Evolutionary conservation across 2,888 invertebrate species (phyloP).

Genomic region (Tolmerus cingulatus): DNA sequence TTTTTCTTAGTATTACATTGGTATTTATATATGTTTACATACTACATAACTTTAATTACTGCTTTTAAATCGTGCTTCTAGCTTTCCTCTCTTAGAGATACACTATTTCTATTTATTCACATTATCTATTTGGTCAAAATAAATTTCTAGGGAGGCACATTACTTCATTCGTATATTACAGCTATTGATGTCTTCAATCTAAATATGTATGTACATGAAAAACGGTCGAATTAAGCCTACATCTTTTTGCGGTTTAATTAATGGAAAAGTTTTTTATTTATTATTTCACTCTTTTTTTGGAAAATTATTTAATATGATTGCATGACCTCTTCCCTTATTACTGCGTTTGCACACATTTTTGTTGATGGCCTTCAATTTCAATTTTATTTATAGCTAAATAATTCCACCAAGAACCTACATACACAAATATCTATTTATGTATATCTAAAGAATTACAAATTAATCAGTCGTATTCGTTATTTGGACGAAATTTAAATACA

Average conservation of each 20-base stretch:
- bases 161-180: not conserved
- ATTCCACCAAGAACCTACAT: not conserved
- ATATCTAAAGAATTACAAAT: not conserved
- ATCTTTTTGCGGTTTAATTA: no score
- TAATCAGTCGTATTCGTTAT: not conserved
- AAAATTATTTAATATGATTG: not conserved
- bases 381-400: not conserved
- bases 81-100: not conserved
- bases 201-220: no score
- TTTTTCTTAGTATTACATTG: conserved; percentile 28
- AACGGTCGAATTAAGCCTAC: not conserved
- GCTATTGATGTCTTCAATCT: no score
- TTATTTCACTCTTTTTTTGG: not conserved
- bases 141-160: not conserved
- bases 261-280: not conserved
- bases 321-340: not conserved
- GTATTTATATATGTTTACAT: not conserved
- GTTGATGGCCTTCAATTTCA: not conserved
- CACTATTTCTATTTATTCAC: not conserved
- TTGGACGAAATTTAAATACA: no score
- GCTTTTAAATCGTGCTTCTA: not conserved
- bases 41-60: not conserved
- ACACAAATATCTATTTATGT: no score
- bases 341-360: not conserved
- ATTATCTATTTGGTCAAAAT: not conserved